Conservation (phyloP, 2,113 vertebrate genomes). For the Microtus pennsylvanicus region DNA sequence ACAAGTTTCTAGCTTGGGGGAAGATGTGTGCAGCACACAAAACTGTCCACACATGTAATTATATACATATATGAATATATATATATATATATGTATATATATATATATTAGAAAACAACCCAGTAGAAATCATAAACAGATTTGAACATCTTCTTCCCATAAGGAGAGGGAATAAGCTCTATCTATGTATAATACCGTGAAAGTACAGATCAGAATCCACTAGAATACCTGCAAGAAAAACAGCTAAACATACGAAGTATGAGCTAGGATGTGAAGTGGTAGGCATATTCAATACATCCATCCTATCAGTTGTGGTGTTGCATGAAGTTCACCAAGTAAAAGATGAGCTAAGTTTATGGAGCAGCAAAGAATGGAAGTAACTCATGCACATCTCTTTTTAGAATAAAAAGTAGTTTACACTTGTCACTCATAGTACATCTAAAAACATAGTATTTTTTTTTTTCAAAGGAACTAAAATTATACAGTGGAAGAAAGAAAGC, state of each 20-base stretch:
- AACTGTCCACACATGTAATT: not conserved
- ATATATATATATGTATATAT: slow-evolving; percentile 9
- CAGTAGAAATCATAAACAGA: not conserved
- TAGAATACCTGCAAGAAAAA: not conserved
- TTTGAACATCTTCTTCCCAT: not conserved
- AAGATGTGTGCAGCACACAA: slow-evolving; percentile 1
- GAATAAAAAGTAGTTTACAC: not conserved
- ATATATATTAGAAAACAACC: not conserved
- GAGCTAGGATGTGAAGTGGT: not conserved
- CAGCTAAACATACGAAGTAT: not conserved
- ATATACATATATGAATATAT: not conserved
- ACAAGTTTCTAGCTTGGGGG: not conserved
- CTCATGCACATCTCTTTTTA: not conserved
- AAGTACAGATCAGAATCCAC: not conserved
- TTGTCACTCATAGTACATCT: not conserved
- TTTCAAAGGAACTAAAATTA: too few relatives aligned
- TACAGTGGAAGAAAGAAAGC: too few relatives aligned
- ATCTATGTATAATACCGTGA: not conserved
- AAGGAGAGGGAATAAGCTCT: not conserved
- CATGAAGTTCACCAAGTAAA: not conserved
- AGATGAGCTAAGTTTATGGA: not conserved
- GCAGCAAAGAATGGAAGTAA: not conserved
- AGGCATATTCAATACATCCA: not conserved
- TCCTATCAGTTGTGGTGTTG: too few relatives aligned
- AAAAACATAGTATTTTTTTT: not conserved